phyloP scores from a whole-genome alignment of 92 coral and sea anemone species.

The Pocillopora meandrina region DNA sequence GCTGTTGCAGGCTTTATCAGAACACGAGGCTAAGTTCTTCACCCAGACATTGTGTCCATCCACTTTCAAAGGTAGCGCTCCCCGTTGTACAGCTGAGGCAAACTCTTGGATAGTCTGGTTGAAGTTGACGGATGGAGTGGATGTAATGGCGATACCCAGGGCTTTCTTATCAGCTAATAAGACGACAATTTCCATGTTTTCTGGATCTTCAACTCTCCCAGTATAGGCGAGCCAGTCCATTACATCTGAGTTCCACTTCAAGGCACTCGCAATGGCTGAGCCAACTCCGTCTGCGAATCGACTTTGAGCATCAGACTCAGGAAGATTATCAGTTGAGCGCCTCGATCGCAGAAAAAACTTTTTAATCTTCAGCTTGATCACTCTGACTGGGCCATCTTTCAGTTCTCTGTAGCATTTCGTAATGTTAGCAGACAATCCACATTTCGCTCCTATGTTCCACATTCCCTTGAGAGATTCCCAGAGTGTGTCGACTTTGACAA shows the following conservation, averaged over 20 bases:
- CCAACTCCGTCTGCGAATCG: conserved; percentile 53
- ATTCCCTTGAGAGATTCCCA: conserved; percentile 71
- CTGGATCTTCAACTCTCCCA: conserved; percentile 13
- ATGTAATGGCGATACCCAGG: conserved; percentile 24
- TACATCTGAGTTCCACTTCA: conserved; percentile 53
- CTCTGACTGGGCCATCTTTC: conserved; percentile 10
- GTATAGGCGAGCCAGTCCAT: conserved; percentile 62
- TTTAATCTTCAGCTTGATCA: conserved; percentile 36
- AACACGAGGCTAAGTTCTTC: conserved; percentile 48
- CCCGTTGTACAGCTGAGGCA: conserved; percentile 43
- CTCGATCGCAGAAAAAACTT: conserved; percentile 5
- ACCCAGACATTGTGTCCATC: conserved; percentile 54
- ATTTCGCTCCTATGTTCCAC: conserved; percentile 58
- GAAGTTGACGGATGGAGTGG: conserved; percentile 36
- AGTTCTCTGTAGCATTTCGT: neutral
- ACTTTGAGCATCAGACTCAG: conserved; percentile 49
- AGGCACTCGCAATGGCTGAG: conserved; percentile 44
- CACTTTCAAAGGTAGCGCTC: conserved; percentile 36
- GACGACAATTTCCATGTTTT: conserved; percentile 21
- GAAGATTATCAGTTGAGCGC: conserved; percentile 40
- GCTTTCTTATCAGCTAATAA: conserved; percentile 61
- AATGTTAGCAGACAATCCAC: conserved; percentile 40
- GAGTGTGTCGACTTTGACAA: conserved; percentile 46
- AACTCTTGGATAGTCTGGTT: conserved; percentile 33
- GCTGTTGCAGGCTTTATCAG: conserved; percentile 54